Conservation (phyloP, 1,140 invertebrate species). For the Drosophila pruinosa region DNA sequence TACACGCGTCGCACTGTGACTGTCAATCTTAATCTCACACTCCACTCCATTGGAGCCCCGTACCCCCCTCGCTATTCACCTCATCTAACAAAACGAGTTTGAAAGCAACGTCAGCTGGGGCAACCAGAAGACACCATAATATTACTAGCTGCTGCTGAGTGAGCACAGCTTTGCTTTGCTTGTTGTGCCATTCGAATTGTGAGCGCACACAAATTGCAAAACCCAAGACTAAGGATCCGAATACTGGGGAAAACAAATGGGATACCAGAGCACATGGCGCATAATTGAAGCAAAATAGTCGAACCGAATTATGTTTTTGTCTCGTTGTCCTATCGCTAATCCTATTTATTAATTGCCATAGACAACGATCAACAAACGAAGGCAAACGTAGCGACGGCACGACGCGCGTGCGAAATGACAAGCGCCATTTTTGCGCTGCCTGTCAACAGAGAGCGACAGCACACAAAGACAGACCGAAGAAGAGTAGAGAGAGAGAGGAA, state of each 20-base stretch:
- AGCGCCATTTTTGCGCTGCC: constrained; percentile 57
- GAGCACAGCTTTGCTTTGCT: not conserved
- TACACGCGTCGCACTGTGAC: constrained; percentile 5
- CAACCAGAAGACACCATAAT: constrained; percentile 21
- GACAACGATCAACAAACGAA: not conserved
- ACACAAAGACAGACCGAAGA: not conserved
- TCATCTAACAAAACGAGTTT: constrained; percentile 32
- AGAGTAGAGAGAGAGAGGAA: not conserved
- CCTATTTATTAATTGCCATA: too few species aligned
- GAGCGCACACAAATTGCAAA: constrained; percentile 18
- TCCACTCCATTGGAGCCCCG: not conserved
- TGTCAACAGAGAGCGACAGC: constrained; percentile 24
- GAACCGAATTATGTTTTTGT: not conserved
- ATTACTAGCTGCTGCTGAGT: not conserved
- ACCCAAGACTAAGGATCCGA: not conserved
- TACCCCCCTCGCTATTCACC: not conserved
- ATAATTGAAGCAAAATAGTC: constrained; percentile 8
- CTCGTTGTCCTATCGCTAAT: constrained; percentile 32
- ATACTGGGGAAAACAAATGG: not conserved
- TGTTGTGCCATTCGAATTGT: constrained; percentile 35
- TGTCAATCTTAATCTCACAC: constrained; percentile 26
- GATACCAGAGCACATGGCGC: constrained; percentile 18
- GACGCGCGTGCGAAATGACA: constrained; percentile 56
- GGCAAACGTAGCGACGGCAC: not conserved
- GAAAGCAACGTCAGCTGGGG: constrained; percentile 28